Base-by-base conservation (phyloP, 2,113 vertebrate genomes). In the Vireo altiloquus region DNA sequence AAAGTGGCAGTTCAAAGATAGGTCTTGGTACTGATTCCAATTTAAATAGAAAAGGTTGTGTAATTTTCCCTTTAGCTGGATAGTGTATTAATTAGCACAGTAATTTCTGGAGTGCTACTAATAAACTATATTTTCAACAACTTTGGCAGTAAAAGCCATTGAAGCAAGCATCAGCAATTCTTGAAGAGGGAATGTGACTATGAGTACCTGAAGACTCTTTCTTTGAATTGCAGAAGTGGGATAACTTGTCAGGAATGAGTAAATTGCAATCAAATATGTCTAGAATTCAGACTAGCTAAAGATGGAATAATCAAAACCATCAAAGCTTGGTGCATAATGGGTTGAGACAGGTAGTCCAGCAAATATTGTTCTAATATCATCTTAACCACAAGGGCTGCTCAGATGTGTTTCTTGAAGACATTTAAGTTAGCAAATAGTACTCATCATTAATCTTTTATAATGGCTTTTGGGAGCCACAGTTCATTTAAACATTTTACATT, bases 371-470 rank as follows among this genome's bases (percentile, higher is more conserved):
- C 91, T 95, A 78, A 96, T 97, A 95, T 77, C 97, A 84, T 95
- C 89, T 64, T 95, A 95, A 96, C 97, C 95, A 91, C 97, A 97
- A 94, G 96, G 76, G 89, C 90, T 91, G 85, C 90, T 96, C 90
- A 91, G 95, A 97, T 96, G 94, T 72, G 90, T 91, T 94, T 95
- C 95, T 95, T 88, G 78, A 96, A 97, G 94, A 94, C 7, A 0
- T 94, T 95, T 94, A 95, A 93, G 89, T 96, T 97, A 96, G 96
- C 89, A 91, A 95, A 91, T 89, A 97, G 90, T 97, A 83, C 84
- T 90, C 94, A 60, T 97, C 98, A 97, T 98, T 98, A 98, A 98
- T 98, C 98, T 98, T 98, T 98, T 98, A 98, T 98, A 97, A 98
- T 98, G 97, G 97, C 97, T 98, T 98, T 97, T 97, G 97, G 98